A percentile compares a stretch with the other conserved stretches of the same genome.
These are phyloP conservation scores for Donacobius atricapilla DNA, from an alignment of 2,113 vertebrate genomes.

Conservation along the genomic window DNA sequence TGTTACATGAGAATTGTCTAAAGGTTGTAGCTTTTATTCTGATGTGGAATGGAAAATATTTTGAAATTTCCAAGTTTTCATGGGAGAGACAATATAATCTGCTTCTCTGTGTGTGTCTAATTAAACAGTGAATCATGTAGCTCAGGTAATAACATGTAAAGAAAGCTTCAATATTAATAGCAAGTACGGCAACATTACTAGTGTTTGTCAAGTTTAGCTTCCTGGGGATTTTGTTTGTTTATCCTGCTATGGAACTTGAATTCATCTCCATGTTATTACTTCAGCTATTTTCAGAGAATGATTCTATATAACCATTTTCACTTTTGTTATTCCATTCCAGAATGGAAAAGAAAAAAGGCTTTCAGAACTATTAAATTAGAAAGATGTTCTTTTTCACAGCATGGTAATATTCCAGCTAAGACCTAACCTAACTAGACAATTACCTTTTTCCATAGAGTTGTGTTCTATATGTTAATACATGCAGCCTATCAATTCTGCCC, in stretches of 20 bases:
- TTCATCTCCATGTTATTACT: constrained; percentile 31
- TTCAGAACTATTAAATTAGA: background rate
- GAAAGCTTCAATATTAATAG: constrained; percentile 37
- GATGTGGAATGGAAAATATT: background rate
- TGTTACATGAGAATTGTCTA: background rate
- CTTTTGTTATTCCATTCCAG: background rate
- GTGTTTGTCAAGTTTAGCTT: constrained; percentile 35
- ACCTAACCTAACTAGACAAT: background rate
- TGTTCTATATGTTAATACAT: background rate
- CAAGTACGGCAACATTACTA: background rate
- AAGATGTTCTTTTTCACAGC: background rate
- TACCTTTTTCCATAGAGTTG: background rate
- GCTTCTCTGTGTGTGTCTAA: background rate
- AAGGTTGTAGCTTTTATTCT: background rate
- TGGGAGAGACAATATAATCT: background rate
- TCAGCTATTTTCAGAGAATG: constrained; percentile 19
- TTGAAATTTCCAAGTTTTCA: background rate
- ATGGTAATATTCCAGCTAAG: background rate
- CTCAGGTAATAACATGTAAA: background rate
- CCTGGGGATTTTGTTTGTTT: constrained; percentile 41
- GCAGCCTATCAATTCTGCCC: background rate
- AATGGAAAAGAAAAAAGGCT: background rate
- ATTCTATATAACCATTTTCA: background rate
- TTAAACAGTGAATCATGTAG: constrained; percentile 21
- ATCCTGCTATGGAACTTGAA: background rate